Base-by-base conservation (phyloP, 2,113 vertebrate species). In the Sisor rabdophorus region DNA sequence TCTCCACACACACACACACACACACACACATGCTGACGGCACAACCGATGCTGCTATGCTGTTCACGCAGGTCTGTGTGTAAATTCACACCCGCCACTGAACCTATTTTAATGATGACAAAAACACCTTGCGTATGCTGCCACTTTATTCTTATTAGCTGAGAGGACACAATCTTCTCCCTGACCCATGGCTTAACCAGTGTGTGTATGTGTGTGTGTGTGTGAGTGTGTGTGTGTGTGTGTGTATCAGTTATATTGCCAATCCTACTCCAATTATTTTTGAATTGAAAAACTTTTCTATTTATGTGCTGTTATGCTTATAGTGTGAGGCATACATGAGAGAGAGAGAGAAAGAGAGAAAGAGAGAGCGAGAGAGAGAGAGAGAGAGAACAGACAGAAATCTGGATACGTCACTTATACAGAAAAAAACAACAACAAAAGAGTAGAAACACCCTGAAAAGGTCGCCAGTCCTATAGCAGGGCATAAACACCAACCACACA, bases 111-210 rank as follows among this genome's bases (percentile, higher is more conserved):
- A 52, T 17, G 22, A 67, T 40, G 70, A 73, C 28, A 73, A 65
- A 12, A 47, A 11, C 22, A 13, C 48, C 44, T 16, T 52, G 24
- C 22, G 47, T 32, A 52, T 30, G 12, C 58, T n/a, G 10, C 55
- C 65, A 60, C 65, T 77, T 77, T 58, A 59, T 70, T 70, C 55
- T 70, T 77, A 77, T 77, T 77, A 70, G 55, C 65, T 8, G 11
- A 65, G 55, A 70, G 60, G 47, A 13, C 44, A 36, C 32, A 52
- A n/a, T 12, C 65, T n/a, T 58, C 52, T 68, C 30, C 36, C 50
- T 75, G 73, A 75, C 48, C 47, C 59, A 75, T 40, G 32, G 30
- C 73, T 64, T 75, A 75, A 75, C 59, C 64, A 65, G 73, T 75
- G 19, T 75, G 55, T 74, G 72, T 53, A 47, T 13, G 20, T 54